Evolutionary conservation across 2,888 invertebrate species (phyloP).

Genomic region (Metacarcinus magister): DNA sequence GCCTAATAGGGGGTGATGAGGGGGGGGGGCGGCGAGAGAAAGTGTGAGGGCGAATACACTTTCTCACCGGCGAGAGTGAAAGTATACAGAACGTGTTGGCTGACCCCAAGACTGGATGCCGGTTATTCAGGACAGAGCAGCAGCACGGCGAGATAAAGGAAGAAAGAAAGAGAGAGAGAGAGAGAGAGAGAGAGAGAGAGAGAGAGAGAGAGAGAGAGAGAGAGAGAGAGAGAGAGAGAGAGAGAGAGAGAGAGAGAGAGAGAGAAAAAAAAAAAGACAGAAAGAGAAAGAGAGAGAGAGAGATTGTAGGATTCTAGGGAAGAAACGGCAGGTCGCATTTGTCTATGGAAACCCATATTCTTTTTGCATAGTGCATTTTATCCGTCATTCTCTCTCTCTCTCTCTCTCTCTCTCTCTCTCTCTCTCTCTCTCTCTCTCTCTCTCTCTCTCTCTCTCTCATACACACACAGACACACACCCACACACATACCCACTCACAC

Average conservation of each 20-base stretch:
- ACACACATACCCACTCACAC: background rate
- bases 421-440: slow-evolving; percentile 63
- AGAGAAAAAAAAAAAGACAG: background rate
- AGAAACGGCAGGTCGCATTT: background rate
- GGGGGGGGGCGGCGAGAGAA: slow-evolving; percentile 16
- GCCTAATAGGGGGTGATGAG: background rate
- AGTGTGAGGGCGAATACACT: slow-evolving; percentile 20
- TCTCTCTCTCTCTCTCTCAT: slow-evolving; percentile 23
- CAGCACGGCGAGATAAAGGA: slow-evolving; percentile 23
- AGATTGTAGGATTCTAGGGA: background rate
- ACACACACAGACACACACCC: background rate
- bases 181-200: slow-evolving; percentile 67
- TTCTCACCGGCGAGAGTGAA: slow-evolving; percentile 42
- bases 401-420: slow-evolving; percentile 59
- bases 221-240: slow-evolving; percentile 56
- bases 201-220: slow-evolving; percentile 66
- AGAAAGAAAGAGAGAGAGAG: slow-evolving; percentile 67
- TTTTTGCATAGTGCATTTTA: background rate
- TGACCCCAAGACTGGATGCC: background rate
- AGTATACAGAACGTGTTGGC: slow-evolving; percentile 15
- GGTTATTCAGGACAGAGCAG: background rate
- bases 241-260: slow-evolving; percentile 15
- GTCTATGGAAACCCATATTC: background rate
- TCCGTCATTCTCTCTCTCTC: slow-evolving; percentile 58
- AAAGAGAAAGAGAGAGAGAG: background rate